These are phyloP conservation scores for Corythaeola cristata DNA, from an alignment of 2,113 vertebrate genomes.

Conservation along the genomic window DNA sequence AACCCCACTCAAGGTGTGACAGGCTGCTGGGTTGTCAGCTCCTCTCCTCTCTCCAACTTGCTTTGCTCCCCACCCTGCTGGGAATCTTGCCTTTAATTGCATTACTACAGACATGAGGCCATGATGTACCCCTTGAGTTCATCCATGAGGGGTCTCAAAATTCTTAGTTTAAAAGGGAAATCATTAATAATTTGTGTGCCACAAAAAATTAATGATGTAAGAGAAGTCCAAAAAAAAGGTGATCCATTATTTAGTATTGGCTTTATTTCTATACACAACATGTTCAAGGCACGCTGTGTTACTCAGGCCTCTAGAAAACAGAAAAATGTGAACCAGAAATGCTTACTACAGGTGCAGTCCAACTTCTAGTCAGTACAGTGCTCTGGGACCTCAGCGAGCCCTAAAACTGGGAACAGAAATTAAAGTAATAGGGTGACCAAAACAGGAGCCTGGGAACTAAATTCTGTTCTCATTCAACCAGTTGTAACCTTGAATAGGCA, in stretches of 20 bases:
- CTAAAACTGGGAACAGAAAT: neutral
- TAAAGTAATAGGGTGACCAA: neutral
- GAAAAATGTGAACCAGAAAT: neutral
- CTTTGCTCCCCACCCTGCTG: neutral
- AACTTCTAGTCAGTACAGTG: neutral
- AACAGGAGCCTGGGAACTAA: neutral
- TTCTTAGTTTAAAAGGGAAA: neutral
- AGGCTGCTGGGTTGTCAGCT: neutral
- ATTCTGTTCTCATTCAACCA: neutral
- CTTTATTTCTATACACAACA: conserved; percentile 10
- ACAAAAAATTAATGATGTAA: neutral
- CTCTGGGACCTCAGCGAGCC: neutral
- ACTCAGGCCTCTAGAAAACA: neutral
- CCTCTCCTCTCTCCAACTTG: neutral
- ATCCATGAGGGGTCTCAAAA: neutral
- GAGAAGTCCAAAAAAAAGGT: conserved; percentile 3
- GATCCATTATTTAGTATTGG: conserved; percentile 16
- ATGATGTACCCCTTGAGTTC: neutral
- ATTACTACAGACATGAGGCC: neutral
- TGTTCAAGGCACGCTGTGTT: neutral
- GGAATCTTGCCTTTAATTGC: neutral
- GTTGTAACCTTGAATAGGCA: neutral
- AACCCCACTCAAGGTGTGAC: neutral
- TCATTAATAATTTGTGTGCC: neutral
- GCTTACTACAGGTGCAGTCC: neutral